Evolutionary conservation across 1,140 invertebrate species (phyloP).

Genomic region (Pseudomyrmex gracilis): DNA sequence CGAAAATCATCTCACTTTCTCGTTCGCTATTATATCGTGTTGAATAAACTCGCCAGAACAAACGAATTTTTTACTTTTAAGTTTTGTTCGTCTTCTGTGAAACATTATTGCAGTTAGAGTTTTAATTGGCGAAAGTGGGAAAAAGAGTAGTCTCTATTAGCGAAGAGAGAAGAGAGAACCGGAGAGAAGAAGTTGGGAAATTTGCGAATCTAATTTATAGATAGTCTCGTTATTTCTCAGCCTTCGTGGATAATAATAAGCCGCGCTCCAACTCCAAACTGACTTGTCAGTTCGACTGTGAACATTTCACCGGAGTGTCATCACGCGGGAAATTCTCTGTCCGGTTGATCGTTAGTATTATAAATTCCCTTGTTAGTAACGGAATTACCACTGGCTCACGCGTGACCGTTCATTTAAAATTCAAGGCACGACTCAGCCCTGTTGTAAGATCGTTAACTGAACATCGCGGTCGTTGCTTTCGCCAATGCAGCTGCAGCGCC

Average conservation of each 20-base stretch:
- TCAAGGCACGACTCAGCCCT: conserved; percentile 64
- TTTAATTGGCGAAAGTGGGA: conserved; percentile 6
- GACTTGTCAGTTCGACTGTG: too few relatives aligned
- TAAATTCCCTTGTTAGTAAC: conserved; percentile 35
- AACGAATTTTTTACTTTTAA: not conserved
- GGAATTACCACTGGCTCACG: conserved; percentile 33
- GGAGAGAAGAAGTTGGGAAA: not conserved
- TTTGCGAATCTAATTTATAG: not conserved
- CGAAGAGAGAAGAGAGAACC: not conserved
- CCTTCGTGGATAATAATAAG: conserved; percentile 22
- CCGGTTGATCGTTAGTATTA: conserved; percentile 58
- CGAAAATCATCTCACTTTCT: conserved; percentile 8
- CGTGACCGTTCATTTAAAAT: conserved; percentile 63
- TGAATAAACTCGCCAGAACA: conserved; percentile 12
- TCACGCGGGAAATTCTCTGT: conserved; percentile 12
- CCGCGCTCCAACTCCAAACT: not conserved
- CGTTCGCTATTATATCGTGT: not conserved
- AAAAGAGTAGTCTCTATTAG: not conserved
- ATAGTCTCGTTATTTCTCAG: not conserved
- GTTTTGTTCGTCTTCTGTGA: not conserved
- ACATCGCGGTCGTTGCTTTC: conserved; percentile 47
- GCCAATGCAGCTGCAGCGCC: conserved; percentile 27
- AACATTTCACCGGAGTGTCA: conserved; percentile 5
- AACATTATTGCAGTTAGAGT: conserved; percentile 13
- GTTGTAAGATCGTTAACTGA: conserved; percentile 75